A percentile compares a stretch with the other conserved stretches of the same genome.
Evolutionary conservation across 92 coral and sea anemone genomes (phyloP).

Genomic region (Palythoa caribaeorum): DNA sequence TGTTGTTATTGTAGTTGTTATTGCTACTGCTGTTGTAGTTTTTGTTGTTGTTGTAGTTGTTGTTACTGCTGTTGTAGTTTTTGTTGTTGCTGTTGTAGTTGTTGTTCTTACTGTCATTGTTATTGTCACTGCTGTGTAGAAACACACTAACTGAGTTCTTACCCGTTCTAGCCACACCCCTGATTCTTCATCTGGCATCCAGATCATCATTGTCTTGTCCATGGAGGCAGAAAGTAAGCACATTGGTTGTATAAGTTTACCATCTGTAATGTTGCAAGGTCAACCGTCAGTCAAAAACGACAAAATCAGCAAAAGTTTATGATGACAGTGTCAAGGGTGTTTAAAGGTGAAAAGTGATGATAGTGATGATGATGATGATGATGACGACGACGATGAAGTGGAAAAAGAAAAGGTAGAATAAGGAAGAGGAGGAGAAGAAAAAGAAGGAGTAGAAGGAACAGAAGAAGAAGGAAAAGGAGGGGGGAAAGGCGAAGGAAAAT

Average conservation of each 20-base stretch:
- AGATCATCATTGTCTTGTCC: conserved; percentile 92
- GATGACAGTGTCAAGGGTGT: neutral
- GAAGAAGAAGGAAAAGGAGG: neutral
- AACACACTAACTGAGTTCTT: neutral
- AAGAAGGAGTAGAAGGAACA: neutral
- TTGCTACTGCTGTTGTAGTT: too few relatives aligned
- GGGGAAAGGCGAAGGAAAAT: neutral
- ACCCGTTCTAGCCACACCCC: conserved; percentile 97
- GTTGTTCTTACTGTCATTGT: neutral
- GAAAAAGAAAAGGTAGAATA: neutral
- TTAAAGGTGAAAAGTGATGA: neutral
- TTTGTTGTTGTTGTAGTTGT: neutral
- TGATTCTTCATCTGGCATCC: conserved; percentile 92
- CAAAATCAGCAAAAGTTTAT: neutral
- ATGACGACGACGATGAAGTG: neutral
- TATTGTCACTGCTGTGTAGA: neutral
- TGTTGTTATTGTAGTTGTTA: too few relatives aligned
- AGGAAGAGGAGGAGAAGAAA: neutral
- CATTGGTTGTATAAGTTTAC: conserved; percentile 79
- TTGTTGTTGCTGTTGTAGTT: neutral
- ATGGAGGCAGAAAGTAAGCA: conserved; percentile 90
- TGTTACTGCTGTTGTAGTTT: neutral
- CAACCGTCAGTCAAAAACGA: neutral
- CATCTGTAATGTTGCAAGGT: conserved; percentile 34
- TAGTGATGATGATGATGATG: neutral